Conservation (phyloP, 2,113 vertebrate species). For the Sebastes fasciatus region DNA sequence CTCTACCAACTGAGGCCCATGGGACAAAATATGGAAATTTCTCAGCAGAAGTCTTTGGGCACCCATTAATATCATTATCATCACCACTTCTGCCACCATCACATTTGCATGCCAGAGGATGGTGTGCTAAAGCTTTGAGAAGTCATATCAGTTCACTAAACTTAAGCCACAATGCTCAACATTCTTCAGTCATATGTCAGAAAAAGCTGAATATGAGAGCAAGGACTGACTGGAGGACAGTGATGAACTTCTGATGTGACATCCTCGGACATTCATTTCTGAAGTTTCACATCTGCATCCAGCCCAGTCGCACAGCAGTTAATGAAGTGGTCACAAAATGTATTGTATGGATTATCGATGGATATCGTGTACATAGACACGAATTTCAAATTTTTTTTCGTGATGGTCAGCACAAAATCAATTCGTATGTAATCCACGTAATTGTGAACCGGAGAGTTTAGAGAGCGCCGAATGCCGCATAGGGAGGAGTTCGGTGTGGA, state of each 20-base stretch:
- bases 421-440: no score
- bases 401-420: no score
- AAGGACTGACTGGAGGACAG: not conserved
- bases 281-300: constrained; percentile 10
- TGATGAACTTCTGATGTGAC: constrained; percentile 7
- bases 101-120: constrained; percentile 37
- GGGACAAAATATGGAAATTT: constrained; percentile 72
- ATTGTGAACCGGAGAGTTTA: no score
- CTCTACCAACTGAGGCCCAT: constrained; percentile 55
- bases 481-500: no score
- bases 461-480: no score
- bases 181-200: constrained; percentile 13
- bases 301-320: not conserved
- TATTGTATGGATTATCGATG: no score
- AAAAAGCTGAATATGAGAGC: not conserved
- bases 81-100: constrained; percentile 41
- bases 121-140: constrained; percentile 15
- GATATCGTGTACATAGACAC: no score
- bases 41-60: constrained; percentile 59
- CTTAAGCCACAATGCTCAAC: not conserved
- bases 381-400: no score
- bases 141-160: constrained; percentile 12
- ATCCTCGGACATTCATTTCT: not conserved
- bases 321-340: no score
- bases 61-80: constrained; percentile 71